phyloP scores from a whole-genome alignment of 2,888 invertebrate genomes.

The Xanthia icteritia region DNA sequence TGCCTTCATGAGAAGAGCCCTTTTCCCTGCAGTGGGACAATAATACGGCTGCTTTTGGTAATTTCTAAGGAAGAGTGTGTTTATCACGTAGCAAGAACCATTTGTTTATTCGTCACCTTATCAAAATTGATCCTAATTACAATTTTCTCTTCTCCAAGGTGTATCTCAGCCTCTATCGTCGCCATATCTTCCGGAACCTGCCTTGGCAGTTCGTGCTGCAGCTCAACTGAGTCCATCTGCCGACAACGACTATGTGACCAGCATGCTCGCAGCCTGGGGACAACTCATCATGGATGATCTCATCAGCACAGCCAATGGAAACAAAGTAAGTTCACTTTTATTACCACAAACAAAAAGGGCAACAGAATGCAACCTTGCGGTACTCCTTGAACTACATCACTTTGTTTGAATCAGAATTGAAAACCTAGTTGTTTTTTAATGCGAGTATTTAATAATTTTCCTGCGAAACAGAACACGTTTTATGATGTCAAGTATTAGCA shows the following conservation, averaged over 20 bases:
- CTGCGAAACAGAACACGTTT: constrained; percentile 23
- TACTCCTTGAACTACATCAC: constrained; percentile 37
- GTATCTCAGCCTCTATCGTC: constrained; percentile 85
- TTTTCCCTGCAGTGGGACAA: no score
- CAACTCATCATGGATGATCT: constrained; percentile 94
- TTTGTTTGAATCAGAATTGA: neutral
- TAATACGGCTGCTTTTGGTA: neutral
- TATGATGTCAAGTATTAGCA: constrained; percentile 24
- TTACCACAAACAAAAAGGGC: constrained; percentile 31
- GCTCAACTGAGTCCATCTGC: constrained; percentile 89
- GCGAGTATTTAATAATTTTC: neutral
- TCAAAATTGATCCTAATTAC: neutral
- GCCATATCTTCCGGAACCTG: constrained; percentile 91
- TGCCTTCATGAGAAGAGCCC: no score
- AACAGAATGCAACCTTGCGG: constrained; percentile 43
- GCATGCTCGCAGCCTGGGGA: constrained; percentile 95
- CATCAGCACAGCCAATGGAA: constrained; percentile 91
- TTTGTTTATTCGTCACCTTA: neutral
- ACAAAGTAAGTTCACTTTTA: constrained; percentile 76
- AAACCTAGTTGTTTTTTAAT: constrained; percentile 13
- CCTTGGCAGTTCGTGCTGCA: constrained; percentile 89
- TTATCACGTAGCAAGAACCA: no score
- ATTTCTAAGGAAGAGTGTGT: constrained; percentile 3
- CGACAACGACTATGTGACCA: constrained; percentile 94
- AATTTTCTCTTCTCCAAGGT: constrained; percentile 63